A percentile compares a stretch with the other conserved stretches of the same genome.
Conservation (phyloP, 2,113 vertebrate species). For the Lichenostomus cassidix region DNA sequence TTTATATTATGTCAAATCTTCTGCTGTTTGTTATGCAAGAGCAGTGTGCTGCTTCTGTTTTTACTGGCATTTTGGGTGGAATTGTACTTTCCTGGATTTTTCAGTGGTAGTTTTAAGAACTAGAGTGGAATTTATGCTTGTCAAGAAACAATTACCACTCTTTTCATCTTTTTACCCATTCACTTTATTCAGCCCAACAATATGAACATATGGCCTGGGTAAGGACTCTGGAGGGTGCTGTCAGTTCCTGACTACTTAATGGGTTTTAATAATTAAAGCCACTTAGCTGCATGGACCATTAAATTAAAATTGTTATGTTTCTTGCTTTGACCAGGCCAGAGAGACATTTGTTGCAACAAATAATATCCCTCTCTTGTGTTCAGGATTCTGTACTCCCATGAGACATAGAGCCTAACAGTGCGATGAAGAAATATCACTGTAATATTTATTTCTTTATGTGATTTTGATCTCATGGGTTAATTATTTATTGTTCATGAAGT, state of each 20-base stretch:
- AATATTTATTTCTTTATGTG: background rate
- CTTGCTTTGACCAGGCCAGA: background rate
- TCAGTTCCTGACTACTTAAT: background rate
- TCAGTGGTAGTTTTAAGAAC: background rate
- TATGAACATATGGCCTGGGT: background rate
- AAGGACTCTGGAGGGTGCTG: background rate
- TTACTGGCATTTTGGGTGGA: background rate
- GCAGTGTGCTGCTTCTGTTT: background rate
- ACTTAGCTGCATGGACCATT: background rate
- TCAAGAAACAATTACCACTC: background rate
- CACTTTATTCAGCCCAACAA: background rate
- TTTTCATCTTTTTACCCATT: background rate
- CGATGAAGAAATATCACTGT: background rate
- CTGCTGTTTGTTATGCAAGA: background rate
- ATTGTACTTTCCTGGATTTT: background rate
- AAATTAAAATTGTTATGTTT: background rate
- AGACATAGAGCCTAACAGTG: background rate
- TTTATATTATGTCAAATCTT: background rate
- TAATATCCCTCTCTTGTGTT: background rate
- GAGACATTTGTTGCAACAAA: background rate
- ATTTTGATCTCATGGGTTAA: background rate
- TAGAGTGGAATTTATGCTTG: background rate
- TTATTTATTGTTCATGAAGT: background rate
- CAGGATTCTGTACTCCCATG: background rate
- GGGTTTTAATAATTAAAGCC: background rate